Evolutionary conservation across 1,140 invertebrate species (phyloP).

Genomic region (Antheraea mylitta): DNA sequence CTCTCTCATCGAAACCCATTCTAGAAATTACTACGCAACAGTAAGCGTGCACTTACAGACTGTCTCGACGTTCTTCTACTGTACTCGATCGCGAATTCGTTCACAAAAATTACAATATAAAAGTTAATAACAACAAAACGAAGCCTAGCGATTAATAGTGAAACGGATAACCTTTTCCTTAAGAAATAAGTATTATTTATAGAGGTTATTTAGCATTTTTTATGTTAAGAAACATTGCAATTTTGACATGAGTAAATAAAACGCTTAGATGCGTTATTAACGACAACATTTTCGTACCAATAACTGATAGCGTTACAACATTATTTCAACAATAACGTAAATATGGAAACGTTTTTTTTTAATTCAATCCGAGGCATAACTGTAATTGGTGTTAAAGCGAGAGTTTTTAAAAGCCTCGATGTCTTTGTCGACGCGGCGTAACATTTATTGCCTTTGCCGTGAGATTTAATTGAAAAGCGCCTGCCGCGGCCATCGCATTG

Average conservation of each 20-base stretch:
- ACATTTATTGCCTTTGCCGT: constrained; percentile 63
- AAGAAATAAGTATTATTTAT: too few species aligned
- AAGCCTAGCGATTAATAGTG: too few species aligned
- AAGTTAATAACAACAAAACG: too few species aligned
- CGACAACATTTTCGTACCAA: not conserved
- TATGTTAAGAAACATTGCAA: too few species aligned
- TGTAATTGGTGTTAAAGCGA: not conserved
- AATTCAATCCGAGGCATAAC: not conserved
- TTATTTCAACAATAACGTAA: not conserved
- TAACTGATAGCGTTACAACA: not conserved
- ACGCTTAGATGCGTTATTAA: too few species aligned
- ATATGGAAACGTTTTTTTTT: not conserved
- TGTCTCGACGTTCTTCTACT: constrained; percentile 18
- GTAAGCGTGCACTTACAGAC: constrained; percentile 47
- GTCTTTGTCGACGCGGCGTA: constrained; percentile 61
- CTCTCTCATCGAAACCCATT: constrained; percentile 53
- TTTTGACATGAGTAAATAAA: too few species aligned
- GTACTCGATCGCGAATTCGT: too few species aligned
- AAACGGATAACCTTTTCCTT: too few species aligned
- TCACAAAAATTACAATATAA: too few species aligned
- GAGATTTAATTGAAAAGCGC: constrained; percentile 65
- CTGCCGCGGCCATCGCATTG: not conserved
- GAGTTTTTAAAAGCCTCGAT: constrained; percentile 32
- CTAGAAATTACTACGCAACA: constrained; percentile 76
- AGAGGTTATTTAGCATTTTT: too few species aligned